phyloP scores from a whole-genome alignment of 2,888 invertebrate genomes.

The Elysia crispata region DNA sequence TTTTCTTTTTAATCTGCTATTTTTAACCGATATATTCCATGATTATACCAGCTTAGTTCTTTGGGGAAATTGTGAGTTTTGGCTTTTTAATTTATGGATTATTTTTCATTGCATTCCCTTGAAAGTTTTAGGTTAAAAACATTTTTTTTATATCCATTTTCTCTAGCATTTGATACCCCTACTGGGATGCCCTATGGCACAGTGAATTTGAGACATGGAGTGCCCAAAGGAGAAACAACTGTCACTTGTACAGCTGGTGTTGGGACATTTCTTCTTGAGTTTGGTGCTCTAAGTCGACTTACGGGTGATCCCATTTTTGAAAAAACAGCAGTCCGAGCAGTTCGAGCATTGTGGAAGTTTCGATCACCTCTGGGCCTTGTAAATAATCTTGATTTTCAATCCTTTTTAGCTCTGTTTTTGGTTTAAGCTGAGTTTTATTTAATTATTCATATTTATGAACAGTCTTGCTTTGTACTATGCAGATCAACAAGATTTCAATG shows the following conservation, averaged over 20 bases:
- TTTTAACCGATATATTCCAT: too few relatives aligned
- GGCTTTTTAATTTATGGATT: background rate
- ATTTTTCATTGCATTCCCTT: too few relatives aligned
- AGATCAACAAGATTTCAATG: too few relatives aligned
- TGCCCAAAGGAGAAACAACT: conserved; percentile 95
- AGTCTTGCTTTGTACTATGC: too few relatives aligned
- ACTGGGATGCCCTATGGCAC: conserved; percentile 98
- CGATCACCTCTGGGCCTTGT: conserved; percentile 86
- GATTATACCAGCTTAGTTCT: too few relatives aligned
- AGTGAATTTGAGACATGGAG: conserved; percentile 92
- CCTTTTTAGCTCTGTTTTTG: too few relatives aligned
- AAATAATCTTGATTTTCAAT: conserved; percentile 33
- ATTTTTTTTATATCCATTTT: background rate
- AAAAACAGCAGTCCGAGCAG: conserved; percentile 91
- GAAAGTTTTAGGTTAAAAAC: too few relatives aligned
- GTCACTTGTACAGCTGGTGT: conserved; percentile 99
- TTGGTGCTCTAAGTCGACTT: conserved; percentile 93
- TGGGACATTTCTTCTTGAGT: conserved; percentile 97
- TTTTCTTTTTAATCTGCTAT: background rate
- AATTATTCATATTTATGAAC: background rate
- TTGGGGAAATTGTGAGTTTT: background rate
- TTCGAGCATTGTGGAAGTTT: conserved; percentile 91
- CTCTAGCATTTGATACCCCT: conserved; percentile 78
- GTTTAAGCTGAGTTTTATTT: background rate
- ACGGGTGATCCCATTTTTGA: conserved; percentile 94